Evolutionary conservation across 1,140 invertebrate species (phyloP), one percentile per base, ranked within the genome.

Genomic region (Reticulitermes speratus): DNA sequence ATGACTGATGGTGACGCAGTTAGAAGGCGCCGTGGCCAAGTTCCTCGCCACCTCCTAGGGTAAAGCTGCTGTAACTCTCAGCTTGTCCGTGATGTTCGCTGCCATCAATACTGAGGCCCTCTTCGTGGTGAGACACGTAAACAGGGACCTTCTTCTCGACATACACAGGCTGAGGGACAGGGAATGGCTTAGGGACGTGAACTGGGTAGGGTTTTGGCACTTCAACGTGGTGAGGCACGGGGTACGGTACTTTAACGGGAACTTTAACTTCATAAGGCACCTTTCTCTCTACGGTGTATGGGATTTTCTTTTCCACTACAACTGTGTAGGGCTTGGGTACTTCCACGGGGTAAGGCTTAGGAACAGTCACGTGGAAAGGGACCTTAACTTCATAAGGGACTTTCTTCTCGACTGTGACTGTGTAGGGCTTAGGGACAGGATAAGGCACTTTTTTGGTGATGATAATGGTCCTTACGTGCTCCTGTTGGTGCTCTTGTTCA

Each of bases 381-480:
- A 87, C 84, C 16, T 82, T 59, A 9, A 87, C 86, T 23, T 83
- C 83, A 25, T 84, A 84, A 25, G 86, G 86, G 44, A 87, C 86
- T 11, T 59, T 44, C 84, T 87, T 87, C 45, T 85, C 84, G 38
- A 87, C 86, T 0, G 44, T 52, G 44, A 84, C 83, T 3, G 83
- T 45, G 83, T 84, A 84, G 30, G 83, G 83, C 83, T 45, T 52
- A 25, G 91, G 83, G 87, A 95, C 92, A 38, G 92, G 91, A 92
- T 91, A 87, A 93, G 94, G 94, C 90, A 96, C 96, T 81, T 95
- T 93, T 32, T 96, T 91, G 55, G 95, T 95, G 88, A 96, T 91
- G 86, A 95, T 95, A 48, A 84, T 84, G 83, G 83, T 84, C 48
- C 52, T 55, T 23, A 84, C 92, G 90, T 84, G 83, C 3, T 84